Conservation (phyloP, 2,797 vertebrate genomes). For the Sarcophilus harrisii region DNA sequence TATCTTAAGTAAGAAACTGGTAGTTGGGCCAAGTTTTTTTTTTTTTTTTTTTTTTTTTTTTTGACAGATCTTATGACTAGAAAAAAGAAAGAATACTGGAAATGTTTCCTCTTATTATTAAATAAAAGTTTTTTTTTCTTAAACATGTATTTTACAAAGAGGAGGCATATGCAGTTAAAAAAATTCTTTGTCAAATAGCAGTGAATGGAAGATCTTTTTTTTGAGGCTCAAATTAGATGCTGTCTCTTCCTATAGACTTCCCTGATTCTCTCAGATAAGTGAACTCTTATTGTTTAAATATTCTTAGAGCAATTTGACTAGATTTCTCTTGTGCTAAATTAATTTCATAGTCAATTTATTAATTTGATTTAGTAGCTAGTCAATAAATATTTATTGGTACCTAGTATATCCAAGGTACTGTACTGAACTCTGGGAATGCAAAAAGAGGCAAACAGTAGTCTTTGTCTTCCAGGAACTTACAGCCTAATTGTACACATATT, state of each 20-base stretch:
- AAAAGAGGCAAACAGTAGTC: background rate
- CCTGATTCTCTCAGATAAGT: background rate
- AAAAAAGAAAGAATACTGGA: background rate
- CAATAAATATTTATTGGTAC: background rate
- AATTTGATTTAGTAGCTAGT: background rate
- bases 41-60: background rate
- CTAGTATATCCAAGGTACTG: background rate
- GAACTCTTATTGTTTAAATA: background rate
- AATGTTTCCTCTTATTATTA: background rate
- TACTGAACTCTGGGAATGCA: background rate
- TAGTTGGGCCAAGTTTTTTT: background rate
- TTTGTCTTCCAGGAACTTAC: background rate
- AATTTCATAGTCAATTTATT: background rate
- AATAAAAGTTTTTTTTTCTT: background rate
- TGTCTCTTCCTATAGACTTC: background rate
- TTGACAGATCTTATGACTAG: background rate
- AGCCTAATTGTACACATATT: background rate
- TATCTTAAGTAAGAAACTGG: background rate
- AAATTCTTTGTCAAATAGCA: background rate
- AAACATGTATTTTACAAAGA: background rate
- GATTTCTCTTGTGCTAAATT: background rate
- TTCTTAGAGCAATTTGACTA: background rate
- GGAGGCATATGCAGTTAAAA: background rate
- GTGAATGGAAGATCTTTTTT: background rate
- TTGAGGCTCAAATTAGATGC: background rate